Evolutionary conservation across 2,113 vertebrate species (phyloP), one percentile per base, ranked within the genome.

Genomic region (Todiramphus chloris): DNA sequence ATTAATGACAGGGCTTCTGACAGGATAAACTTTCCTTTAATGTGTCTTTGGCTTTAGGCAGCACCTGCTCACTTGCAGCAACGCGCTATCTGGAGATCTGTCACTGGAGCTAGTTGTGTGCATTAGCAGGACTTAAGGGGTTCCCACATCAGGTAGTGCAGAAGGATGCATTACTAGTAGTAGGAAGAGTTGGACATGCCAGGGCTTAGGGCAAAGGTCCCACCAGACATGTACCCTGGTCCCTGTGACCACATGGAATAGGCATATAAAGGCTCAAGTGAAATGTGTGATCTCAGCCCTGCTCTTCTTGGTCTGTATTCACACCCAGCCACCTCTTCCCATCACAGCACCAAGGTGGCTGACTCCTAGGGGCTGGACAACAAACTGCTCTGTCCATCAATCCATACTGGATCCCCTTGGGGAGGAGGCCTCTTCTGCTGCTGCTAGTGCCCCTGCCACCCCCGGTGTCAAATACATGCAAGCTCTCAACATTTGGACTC

Each of bases 1-100:
- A 99, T 98, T 98, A 97, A 98, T 99, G 98, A 92, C 88, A 94
- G 44, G 82, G 69, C 87, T 96, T 90, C 83, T 97, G 92, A 93
- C 92, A 97, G 94, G 89, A 87, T 94, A 94, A 97, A 97, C 86
- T 95, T 94, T 97, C 66, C 88, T 97, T 98, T 95, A 94, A 94
- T 67, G 82, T 93, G 96, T 94, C 93, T 84, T 93, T 93, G 92
- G 96, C 89, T 93, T 96, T 79, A 84, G 78, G 94, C 94, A 97
- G 90, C 97, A 98, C 97, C 97, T 98, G 97, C 95, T 97, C 68
- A 73, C 66, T 97, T 93, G 95, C 68, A 93, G 92, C 5, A 18
- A 91, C 5, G 79, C 5, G 2, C 96, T 98, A 94, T 97, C 96
- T 94, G 81, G 80, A 87, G 48, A 98, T 98, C 96, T 94, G 95